Conservation (phyloP, 2,113 vertebrate genomes). For the Geococcyx californianus region DNA sequence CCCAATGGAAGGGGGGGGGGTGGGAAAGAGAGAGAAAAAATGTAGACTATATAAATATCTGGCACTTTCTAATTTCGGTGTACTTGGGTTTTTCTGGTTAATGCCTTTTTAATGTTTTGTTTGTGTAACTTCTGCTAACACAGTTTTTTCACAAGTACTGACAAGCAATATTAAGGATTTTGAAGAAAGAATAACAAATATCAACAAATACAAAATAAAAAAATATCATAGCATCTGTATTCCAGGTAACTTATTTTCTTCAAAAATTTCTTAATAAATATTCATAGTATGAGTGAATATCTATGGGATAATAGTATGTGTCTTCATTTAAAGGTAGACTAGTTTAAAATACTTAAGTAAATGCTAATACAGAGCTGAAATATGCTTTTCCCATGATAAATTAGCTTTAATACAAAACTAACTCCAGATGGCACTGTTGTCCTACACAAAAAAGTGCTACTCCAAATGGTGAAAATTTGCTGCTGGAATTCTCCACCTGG, state of each 20-base stretch:
- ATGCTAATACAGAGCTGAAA: not conserved
- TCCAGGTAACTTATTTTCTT: not conserved
- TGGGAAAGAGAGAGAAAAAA: not conserved
- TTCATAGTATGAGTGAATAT: not conserved
- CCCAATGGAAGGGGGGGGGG: not conserved
- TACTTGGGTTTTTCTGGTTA: not conserved
- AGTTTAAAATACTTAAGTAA: not conserved
- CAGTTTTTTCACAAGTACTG: not conserved
- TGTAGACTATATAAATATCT: not conserved
- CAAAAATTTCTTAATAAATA: not conserved
- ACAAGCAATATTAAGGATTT: not conserved
- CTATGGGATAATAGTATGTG: not conserved
- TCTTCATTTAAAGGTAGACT: not conserved
- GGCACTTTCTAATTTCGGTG: not conserved
- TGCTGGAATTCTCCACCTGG: not conserved
- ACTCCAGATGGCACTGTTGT: constrained; percentile 72
- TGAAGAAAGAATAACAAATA: not conserved
- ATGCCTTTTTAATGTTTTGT: not conserved
- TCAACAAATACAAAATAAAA: not conserved
- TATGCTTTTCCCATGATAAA: not conserved
- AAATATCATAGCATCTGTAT: not conserved
- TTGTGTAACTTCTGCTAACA: not conserved
- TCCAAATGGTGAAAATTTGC: not conserved
- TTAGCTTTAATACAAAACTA: not conserved
- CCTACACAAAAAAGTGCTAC: not conserved